phyloP scores from a whole-genome alignment of 2,797 vertebrate genomes.

The Rhabdophis nuchalis region DNA sequence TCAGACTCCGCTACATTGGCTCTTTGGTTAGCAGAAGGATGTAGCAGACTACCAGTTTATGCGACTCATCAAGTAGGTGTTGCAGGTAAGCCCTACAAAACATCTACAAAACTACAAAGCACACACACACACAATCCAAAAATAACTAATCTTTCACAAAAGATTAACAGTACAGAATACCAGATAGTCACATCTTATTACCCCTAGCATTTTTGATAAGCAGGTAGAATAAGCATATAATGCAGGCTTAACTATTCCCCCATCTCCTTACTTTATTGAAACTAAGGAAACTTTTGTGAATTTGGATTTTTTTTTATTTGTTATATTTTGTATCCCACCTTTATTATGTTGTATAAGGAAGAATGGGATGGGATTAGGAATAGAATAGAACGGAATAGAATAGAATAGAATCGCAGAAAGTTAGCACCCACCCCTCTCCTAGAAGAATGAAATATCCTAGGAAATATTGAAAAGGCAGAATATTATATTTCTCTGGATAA shows the following conservation, averaged over 20 bases:
- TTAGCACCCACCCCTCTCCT: no score
- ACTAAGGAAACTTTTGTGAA: neutral
- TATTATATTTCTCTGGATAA: no score
- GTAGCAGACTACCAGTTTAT: conserved; percentile 80
- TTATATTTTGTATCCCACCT: neutral
- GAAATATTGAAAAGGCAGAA: no score
- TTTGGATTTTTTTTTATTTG: neutral
- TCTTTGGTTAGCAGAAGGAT: conserved; percentile 81
- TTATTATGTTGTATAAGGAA: neutral
- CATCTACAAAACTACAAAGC: no score
- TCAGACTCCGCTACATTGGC: conserved; percentile 73
- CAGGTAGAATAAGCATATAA: neutral
- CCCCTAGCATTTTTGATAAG: neutral
- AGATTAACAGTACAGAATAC: neutral
- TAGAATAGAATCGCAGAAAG: no score
- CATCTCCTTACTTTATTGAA: neutral
- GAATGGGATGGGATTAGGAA: neutral
- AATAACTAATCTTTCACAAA: neutral
- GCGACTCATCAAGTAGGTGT: conserved; percentile 93
- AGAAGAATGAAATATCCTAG: no score
- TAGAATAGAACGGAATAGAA: no score
- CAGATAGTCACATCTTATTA: neutral
- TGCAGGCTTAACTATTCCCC: neutral
- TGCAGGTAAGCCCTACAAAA: conserved; percentile 77
- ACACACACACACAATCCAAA: neutral